These are phyloP conservation scores for Halocaridina rubra DNA, from an alignment of 2,888 invertebrate genomes.

Conservation along the genomic window DNA sequence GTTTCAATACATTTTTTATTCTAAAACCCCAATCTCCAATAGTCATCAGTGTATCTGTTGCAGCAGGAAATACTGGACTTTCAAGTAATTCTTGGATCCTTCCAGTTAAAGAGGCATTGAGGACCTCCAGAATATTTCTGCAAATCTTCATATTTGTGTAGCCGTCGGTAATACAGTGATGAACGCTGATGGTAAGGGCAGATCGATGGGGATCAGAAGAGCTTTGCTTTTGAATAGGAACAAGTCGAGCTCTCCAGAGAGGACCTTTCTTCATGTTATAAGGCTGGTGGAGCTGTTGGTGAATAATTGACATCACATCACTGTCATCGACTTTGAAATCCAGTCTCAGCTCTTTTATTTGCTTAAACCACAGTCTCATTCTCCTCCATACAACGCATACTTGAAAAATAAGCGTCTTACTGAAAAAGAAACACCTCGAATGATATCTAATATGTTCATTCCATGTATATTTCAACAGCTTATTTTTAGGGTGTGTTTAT, in stretches of 20 bases:
- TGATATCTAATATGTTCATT: too few relatives aligned
- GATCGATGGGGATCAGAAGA: neutral
- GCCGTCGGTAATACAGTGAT: constrained; percentile 43
- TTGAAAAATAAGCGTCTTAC: constrained; percentile 13
- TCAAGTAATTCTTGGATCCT: neutral
- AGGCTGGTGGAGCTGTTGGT: neutral
- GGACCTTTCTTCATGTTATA: constrained; percentile 22
- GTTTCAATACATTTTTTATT: neutral
- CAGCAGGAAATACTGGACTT: neutral
- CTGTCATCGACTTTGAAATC: constrained; percentile 11
- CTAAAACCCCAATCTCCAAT: neutral
- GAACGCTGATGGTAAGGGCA: constrained; percentile 29
- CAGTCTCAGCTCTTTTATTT: constrained; percentile 5
- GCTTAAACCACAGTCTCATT: neutral
- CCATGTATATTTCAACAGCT: too few relatives aligned
- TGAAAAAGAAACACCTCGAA: too few relatives aligned
- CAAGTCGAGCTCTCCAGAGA: constrained; percentile 16
- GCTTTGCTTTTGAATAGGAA: too few relatives aligned
- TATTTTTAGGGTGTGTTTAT: too few relatives aligned
- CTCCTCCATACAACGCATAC: constrained; percentile 21
- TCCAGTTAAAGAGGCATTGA: constrained; percentile 33
- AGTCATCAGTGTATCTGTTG: neutral
- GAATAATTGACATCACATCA: neutral
- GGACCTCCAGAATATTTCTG: constrained; percentile 38
- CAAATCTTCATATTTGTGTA: constrained; percentile 45